Percentiles rank a stretch among this genome's conserved stretches.
Evolutionary conservation across 2,888 invertebrate genomes (phyloP).

Genomic region (Helleia helle): DNA sequence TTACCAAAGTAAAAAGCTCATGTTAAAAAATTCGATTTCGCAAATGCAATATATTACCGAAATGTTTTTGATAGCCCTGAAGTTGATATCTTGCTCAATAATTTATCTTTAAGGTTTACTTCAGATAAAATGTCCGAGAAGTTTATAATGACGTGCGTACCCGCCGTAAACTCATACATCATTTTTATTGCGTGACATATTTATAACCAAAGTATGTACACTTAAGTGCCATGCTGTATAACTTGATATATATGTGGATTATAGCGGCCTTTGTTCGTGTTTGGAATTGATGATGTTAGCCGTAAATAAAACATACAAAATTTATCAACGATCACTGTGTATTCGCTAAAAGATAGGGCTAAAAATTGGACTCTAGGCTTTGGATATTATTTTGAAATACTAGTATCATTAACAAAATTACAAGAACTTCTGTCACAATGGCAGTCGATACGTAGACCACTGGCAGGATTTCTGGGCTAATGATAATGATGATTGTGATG

Average conservation of each 20-base stretch:
- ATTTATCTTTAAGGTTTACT: not conserved
- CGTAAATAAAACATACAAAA: not conserved
- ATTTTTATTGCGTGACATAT: constrained; percentile 21
- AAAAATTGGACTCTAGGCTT: too few relatives aligned
- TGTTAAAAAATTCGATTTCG: too few relatives aligned
- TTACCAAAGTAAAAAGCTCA: too few relatives aligned
- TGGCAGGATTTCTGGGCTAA: too few relatives aligned
- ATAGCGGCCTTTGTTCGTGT: not conserved
- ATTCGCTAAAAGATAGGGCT: too few relatives aligned
- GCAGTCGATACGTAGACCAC: too few relatives aligned
- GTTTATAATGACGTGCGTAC: constrained; percentile 19
- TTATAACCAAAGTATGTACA: constrained; percentile 10
- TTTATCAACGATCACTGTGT: not conserved
- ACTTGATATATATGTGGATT: constrained; percentile 5
- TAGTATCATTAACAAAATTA: too few relatives aligned
- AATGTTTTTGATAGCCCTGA: not conserved
- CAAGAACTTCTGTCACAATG: too few relatives aligned
- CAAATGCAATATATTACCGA: not conserved
- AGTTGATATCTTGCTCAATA: not conserved
- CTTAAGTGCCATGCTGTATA: constrained; percentile 5
- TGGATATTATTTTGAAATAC: too few relatives aligned
- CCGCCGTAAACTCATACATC: constrained; percentile 17
- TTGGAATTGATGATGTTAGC: constrained; percentile 1
- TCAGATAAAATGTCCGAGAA: constrained; percentile 5
- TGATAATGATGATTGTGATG: too few relatives aligned